Percentiles rank a stretch among this genome's conserved stretches.
Conservation (phyloP, 1,140 invertebrate genomes). For the Bilobella aurantiaca region DNA sequence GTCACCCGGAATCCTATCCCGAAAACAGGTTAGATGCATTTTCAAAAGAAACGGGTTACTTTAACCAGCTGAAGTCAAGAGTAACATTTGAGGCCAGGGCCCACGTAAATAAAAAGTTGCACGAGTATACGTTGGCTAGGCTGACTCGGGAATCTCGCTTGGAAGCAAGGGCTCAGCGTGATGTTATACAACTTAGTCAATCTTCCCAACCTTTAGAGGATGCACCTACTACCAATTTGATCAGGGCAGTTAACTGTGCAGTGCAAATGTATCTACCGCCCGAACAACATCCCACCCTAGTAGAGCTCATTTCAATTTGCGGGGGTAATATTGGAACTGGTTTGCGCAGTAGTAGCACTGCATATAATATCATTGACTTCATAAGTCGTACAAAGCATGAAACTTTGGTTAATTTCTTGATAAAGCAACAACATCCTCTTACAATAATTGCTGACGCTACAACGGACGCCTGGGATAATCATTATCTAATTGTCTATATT, state of each 20-base stretch:
- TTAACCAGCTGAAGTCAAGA: not conserved
- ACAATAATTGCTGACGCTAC: too few relatives aligned
- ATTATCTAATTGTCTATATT: too few relatives aligned
- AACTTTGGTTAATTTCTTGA: too few relatives aligned
- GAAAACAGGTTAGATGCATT: not conserved
- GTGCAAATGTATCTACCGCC: not conserved
- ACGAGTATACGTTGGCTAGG: not conserved
- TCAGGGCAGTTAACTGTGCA: not conserved
- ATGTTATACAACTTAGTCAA: not conserved
- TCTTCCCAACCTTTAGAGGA: not conserved
- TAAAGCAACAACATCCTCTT: too few relatives aligned
- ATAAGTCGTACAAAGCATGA: not conserved
- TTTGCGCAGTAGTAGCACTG: not conserved
- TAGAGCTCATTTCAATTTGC: not conserved
- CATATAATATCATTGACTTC: not conserved
- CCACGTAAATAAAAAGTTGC: not conserved
- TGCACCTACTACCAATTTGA: not conserved
- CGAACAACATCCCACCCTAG: not conserved
- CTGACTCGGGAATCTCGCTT: not conserved
- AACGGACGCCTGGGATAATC: too few relatives aligned
- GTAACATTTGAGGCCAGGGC: not conserved
- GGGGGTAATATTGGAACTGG: not conserved
- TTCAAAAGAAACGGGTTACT: not conserved
- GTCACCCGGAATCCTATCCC: not conserved
- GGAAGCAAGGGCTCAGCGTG: not conserved